Percentiles rank a stretch among this genome's conserved stretches.
Evolutionary conservation across 2,113 vertebrate species (phyloP).

Genomic region (Grammomys dolichurus): DNA sequence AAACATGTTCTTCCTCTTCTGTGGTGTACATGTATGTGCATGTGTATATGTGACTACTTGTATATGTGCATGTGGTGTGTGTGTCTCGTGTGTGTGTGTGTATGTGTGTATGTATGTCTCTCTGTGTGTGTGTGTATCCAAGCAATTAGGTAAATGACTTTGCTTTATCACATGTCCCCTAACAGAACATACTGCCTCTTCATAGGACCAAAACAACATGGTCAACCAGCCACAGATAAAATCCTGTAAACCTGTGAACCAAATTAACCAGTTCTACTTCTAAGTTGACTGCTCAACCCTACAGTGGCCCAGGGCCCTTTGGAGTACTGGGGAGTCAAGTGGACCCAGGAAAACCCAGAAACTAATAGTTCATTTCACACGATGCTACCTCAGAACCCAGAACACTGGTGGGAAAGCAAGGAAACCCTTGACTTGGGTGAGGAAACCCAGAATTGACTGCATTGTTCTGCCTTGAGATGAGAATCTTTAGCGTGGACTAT

Average conservation of each 20-base stretch:
- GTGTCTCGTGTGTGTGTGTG: too few species aligned
- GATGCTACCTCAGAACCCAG: not conserved
- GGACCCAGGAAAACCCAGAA: not conserved
- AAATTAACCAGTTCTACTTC: not conserved
- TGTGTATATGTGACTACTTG: too few species aligned
- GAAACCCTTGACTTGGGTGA: not conserved
- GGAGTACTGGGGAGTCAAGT: not conserved
- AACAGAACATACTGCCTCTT: not conserved
- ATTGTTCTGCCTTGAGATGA: not conserved
- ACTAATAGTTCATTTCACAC: fast-evolving
- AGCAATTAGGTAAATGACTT: not conserved
- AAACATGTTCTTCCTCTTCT: not conserved
- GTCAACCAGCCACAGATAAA: not conserved
- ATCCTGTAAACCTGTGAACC: not conserved
- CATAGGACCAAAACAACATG: not conserved
- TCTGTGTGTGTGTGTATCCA: not conserved
- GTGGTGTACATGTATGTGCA: not conserved
- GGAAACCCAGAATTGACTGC: not conserved
- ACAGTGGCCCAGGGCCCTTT: not conserved
- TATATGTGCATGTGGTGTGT: not conserved
- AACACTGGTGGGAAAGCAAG: not conserved
- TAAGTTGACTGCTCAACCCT: not conserved
- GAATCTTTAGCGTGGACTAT: not conserved
- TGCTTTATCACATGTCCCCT: not conserved
- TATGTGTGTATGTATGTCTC: too few species aligned